Evolutionary conservation across 2,888 invertebrate genomes (phyloP).

Genomic region (Apoderus coryli): DNA sequence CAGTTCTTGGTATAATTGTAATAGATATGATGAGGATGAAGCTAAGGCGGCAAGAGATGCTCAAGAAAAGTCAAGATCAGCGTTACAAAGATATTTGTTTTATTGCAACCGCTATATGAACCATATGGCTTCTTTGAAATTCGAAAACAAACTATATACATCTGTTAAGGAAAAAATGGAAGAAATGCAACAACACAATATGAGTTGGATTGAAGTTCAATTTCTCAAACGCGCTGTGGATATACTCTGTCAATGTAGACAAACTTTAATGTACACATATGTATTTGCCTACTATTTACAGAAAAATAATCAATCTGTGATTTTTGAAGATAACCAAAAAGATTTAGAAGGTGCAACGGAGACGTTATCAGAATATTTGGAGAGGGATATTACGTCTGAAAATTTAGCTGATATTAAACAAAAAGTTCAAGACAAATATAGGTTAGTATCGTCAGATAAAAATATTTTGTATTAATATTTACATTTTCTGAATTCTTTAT

Average conservation of each 20-base stretch:
- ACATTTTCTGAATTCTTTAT: too few species aligned
- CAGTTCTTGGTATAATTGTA: constrained; percentile 96
- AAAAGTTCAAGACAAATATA: constrained; percentile 96
- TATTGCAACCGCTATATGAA: constrained; percentile 99
- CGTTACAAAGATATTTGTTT: constrained; percentile 91
- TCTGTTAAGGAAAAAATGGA: constrained; percentile 97
- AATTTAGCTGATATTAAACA: constrained; percentile 96
- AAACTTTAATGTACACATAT: constrained; percentile 98
- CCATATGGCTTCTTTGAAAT: constrained; percentile 96
- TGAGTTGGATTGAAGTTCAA: constrained; percentile 99
- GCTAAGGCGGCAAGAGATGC: constrained; percentile 93
- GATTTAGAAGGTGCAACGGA: constrained; percentile 97
- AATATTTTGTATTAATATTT: constrained; percentile 2
- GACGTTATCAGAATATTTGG: constrained; percentile 91
- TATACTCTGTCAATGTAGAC: constrained; percentile 90
- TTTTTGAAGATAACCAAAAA: constrained; percentile 98
- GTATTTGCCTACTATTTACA: constrained; percentile 97
- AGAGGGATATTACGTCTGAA: constrained; percentile 94
- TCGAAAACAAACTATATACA: constrained; percentile 93
- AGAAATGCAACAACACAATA: constrained; percentile 98
- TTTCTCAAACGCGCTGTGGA: constrained; percentile 96
- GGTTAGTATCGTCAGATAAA: constrained; percentile 37
- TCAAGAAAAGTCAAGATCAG: constrained; percentile 86
- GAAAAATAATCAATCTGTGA: constrained; percentile 97
- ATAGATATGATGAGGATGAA: constrained; percentile 89